Evolutionary conservation across 2,113 vertebrate genomes (phyloP).

Genomic region (Pitta sordida): DNA sequence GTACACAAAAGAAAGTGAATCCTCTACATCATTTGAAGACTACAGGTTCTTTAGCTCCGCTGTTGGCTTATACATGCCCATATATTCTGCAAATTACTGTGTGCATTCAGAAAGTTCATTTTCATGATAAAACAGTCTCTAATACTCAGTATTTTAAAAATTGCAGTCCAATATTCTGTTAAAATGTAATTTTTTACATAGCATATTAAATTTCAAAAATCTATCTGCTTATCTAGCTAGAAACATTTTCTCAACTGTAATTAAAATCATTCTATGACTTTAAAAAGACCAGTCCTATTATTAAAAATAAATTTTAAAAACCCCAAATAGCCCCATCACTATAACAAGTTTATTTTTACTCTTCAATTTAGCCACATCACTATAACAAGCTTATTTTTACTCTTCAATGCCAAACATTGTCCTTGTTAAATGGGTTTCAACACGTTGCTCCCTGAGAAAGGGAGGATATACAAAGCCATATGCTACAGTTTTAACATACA

Average conservation of each 20-base stretch:
- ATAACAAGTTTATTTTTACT: neutral
- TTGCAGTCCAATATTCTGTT: neutral
- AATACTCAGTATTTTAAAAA: slow-evolving; percentile 18
- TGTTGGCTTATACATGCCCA: neutral
- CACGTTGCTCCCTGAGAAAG: neutral
- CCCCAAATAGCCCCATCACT: neutral
- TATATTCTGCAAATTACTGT: neutral
- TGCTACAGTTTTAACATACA: neutral
- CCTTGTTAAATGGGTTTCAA: neutral
- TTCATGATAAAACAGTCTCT: neutral
- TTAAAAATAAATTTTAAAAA: neutral
- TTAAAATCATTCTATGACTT: slow-evolving; percentile 18
- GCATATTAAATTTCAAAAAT: neutral
- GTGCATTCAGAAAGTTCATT: neutral
- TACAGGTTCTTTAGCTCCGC: neutral
- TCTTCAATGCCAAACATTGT: neutral
- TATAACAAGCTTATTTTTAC: neutral
- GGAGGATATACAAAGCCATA: neutral
- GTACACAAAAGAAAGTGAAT: neutral
- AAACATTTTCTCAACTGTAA: slow-evolving; percentile 17
- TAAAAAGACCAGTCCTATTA: neutral
- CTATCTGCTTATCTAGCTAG: slow-evolving; percentile 23
- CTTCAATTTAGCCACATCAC: neutral
- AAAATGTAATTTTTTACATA: slow-evolving; percentile 23
- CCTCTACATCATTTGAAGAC: neutral